These are phyloP conservation scores for Philantomba maxwellii DNA, from an alignment of 2,113 vertebrate species.

Conservation along the genomic window DNA sequence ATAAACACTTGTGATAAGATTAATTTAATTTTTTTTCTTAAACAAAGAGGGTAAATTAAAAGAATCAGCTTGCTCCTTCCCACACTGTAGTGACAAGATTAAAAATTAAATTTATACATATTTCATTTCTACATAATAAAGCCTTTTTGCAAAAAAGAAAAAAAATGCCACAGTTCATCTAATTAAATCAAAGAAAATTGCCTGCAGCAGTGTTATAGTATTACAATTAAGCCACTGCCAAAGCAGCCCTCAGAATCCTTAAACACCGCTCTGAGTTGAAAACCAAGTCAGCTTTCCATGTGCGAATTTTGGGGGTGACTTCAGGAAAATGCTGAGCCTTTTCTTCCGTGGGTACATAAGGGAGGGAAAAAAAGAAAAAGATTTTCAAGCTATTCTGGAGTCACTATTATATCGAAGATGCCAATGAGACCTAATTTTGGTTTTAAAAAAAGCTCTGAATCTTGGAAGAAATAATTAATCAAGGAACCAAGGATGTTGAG, in stretches of 20 bases:
- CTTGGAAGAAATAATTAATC: neutral
- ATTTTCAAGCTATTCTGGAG: neutral
- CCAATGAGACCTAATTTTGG: neutral
- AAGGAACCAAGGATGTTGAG: too few species aligned
- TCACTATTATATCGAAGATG: neutral
- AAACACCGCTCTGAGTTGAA: conserved; percentile 72
- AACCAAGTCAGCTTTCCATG: conserved; percentile 64
- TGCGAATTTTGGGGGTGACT: conserved; percentile 67
- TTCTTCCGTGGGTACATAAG: conserved; percentile 7
- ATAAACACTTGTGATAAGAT: conserved; percentile 83
- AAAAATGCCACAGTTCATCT: conserved; percentile 86
- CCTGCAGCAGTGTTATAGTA: conserved; percentile 81
- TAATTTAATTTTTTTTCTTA: conserved; percentile 82
- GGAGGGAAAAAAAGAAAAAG: neutral
- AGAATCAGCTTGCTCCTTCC: conserved; percentile 82
- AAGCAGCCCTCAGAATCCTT: conserved; percentile 77
- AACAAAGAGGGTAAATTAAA: conserved; percentile 85
- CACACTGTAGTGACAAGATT: conserved; percentile 86
- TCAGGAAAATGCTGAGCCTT: conserved; percentile 28
- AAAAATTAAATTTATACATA: conserved; percentile 90
- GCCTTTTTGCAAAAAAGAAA: conserved; percentile 82
- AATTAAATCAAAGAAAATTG: conserved; percentile 89
- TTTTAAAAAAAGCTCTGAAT: neutral
- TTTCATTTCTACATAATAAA: conserved; percentile 89
- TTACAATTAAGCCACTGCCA: conserved; percentile 85